Base-by-base conservation (phyloP, 2,888 invertebrate species). In the Patella pellucida region DNA sequence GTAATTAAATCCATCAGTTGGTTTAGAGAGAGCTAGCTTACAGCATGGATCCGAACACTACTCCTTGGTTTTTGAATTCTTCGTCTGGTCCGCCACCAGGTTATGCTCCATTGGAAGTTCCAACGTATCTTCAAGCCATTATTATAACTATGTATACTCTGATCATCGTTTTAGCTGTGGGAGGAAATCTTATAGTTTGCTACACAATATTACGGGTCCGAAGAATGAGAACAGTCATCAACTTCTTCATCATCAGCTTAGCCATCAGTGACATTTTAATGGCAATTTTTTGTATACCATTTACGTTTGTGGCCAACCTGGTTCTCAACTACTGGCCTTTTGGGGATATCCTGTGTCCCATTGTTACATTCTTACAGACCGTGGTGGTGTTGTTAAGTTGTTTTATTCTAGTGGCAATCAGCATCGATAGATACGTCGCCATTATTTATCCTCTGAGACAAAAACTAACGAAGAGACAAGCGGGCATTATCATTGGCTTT, bases 171-270 rank as follows among this genome's bases (percentile, higher is more conserved):
- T 82, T 91, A 2, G 91, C 92, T 0, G 84, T 92, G 2, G 88
- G 91, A 2, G 92, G 92, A 1, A 90, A 93, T 91, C 83, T 91
- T 89, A 73, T 93, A 71, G 96, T 97, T 31, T 96, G 96, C 90
- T 96, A 95, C 90, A 95, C 97, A 41, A 96, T 97, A 0, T 93
- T 95, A 81, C 94, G 94, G 4, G 95, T 95, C 16, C 95, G 95
- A 0, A 93, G 95, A 62, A 97, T 97, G 96, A 94, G 95, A 85
- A 97, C 96, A 0, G 96, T 97, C 3, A 97, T 97, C 68, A 97
- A 97, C 91, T 96, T 90, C 77, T 89, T 92, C 76, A 91, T 92
- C 69, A 87, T 90, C 16, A 91, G 91, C 78, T 84, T 92, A 72
- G 91, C 91, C 15, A 74, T 88, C 71, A 89, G 90, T 68, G 92